Base-by-base conservation (phyloP, 2,888 invertebrate genomes). In the Hydrotaea diabolus region DNA sequence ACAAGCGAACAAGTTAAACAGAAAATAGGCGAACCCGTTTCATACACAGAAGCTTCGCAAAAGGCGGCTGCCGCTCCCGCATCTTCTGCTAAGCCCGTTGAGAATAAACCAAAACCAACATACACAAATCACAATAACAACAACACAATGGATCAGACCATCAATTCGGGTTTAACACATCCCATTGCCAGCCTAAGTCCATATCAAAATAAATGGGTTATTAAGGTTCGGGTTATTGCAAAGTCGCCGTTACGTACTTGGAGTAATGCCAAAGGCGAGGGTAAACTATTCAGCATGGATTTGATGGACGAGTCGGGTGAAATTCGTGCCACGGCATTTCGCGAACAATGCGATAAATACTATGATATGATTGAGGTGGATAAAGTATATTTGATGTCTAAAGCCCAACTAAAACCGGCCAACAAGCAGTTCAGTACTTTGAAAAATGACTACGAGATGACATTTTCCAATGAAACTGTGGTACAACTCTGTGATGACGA, bases 381-480 rank as follows among this genome's bases (percentile, higher is more conserved):
- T 88, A 96, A 96, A 92, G 95, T 98, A 0, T 99, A 98, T 91
- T 98, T 95, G 91, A 95, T 99, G 84, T 96, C 96, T 64, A 95
- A 96, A 85, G 97, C 96, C 86, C 93, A 94, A 64, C 92, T 99
- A n/a, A 99, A 99, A 91, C 95, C 97, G 0, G 99, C 99, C 0
- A 99, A 99, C 92, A 98, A 98, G 90, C 96, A 97, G 90, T 99
- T 94, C 92, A 94, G 94, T 43, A 94, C 93, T 49, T 92, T 98
- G 7, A 96, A 97, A 87, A 98, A 99, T 91, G 99, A 99, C 91
- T 99, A 99, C 89, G 99, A 99, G 92, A 96, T 99, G 96, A 96
- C 97, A 0, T 95, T 99, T 89, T 95, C 93, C 13, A 92, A 93
- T 8, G 98, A 98, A 62, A 96, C 97, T 0, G 93, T 93, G 0